Percentiles rank a stretch among this genome's conserved stretches.
Conservation (phyloP, 2,113 vertebrate genomes). For the Dromaius novaehollandiae region DNA sequence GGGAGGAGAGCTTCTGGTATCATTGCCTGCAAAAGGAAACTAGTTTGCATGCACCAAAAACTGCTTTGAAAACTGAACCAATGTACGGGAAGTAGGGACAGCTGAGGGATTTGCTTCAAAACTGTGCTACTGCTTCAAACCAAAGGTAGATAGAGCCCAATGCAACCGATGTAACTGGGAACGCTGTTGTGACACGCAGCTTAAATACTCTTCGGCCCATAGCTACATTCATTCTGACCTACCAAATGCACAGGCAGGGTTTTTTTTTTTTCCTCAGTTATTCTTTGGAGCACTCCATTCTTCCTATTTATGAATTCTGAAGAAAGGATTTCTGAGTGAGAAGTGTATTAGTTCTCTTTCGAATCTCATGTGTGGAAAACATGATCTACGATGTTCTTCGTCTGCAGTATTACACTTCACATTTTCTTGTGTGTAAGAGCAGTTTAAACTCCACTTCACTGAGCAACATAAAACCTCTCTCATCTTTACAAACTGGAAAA, state of each 20-base stretch:
- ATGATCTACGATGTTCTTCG: background rate
- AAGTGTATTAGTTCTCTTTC: background rate
- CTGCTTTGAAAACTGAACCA: background rate
- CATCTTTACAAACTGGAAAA: background rate
- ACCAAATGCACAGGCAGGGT: background rate
- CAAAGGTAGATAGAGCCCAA: background rate
- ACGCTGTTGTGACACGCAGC: background rate
- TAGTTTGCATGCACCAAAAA: background rate
- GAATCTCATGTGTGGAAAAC: background rate
- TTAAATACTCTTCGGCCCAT: background rate
- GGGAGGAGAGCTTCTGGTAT: background rate
- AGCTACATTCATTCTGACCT: background rate
- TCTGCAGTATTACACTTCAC: background rate
- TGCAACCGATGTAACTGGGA: background rate
- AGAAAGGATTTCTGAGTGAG: background rate
- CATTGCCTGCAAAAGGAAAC: background rate
- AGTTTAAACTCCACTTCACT: constrained; percentile 34
- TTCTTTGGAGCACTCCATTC: background rate
- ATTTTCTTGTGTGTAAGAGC: background rate
- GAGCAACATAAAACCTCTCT: constrained; percentile 14
- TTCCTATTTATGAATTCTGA: background rate
- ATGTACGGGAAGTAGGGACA: background rate
- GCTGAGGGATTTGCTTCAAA: background rate
- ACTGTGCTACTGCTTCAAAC: background rate
- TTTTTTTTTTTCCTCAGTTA: background rate